Evolutionary conservation across 2,797 vertebrate species (phyloP).

Genomic region (Anolis apletophallus): DNA sequence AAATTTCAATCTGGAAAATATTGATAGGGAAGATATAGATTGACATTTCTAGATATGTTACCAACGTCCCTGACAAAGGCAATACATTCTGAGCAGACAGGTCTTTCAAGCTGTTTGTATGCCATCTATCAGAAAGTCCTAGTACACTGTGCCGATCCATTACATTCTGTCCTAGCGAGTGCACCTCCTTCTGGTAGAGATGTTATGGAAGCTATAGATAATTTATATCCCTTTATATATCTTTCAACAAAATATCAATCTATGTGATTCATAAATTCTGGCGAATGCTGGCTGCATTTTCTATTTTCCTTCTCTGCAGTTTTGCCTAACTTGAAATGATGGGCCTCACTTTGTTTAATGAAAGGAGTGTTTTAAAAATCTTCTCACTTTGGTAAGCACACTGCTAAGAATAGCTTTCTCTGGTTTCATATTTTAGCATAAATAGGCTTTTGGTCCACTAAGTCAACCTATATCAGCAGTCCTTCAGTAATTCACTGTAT

Average conservation of each 20-base stretch:
- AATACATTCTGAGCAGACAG: neutral
- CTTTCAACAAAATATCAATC: slow-evolving; percentile 47
- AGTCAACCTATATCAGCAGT: neutral
- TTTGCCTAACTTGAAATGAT: slow-evolving; percentile 26
- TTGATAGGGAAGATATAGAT: neutral
- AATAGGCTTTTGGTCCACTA: neutral
- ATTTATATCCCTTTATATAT: slow-evolving; percentile 48
- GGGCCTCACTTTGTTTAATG: slow-evolving; percentile 31
- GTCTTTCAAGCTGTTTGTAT: neutral
- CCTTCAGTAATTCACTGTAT: neutral
- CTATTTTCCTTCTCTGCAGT: slow-evolving; percentile 11
- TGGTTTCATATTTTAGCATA: neutral
- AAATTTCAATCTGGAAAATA: neutral
- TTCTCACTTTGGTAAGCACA: slow-evolving; percentile 16
- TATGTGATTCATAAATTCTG: slow-evolving; percentile 45
- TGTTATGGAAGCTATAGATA: slow-evolving; percentile 26
- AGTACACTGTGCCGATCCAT: slow-evolving; percentile 22
- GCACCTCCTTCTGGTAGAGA: neutral
- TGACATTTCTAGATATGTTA: neutral
- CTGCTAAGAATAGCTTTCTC: neutral
- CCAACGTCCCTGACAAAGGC: slow-evolving; percentile 14
- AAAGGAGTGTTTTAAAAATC: slow-evolving; percentile 37
- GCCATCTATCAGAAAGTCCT: neutral
- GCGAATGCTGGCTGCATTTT: neutral
- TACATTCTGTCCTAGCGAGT: slow-evolving; percentile 45